Conservation (phyloP, 2,797 vertebrate genomes). For the Onychomys arenicola region DNA sequence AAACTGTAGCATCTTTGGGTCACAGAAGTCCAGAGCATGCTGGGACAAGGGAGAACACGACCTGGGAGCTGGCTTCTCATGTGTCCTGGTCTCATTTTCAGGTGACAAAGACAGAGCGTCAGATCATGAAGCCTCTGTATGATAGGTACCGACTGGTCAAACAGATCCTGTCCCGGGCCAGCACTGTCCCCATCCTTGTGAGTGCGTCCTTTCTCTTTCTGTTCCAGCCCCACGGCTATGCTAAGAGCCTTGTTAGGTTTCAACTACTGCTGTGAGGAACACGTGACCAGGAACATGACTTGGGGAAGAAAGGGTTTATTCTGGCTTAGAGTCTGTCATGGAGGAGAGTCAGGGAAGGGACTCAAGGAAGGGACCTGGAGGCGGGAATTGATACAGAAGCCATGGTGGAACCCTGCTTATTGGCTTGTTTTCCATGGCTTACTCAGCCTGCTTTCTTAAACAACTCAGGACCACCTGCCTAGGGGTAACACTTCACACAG, state of each 20-base stretch:
- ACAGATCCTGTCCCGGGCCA: constrained; percentile 97
- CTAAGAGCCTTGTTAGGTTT: not conserved
- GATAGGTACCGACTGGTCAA: constrained; percentile 98
- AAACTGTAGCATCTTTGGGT: not conserved
- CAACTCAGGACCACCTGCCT: not conserved
- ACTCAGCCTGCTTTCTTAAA: not conserved
- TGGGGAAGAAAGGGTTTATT: not conserved
- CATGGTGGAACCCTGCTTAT: not conserved
- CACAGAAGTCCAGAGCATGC: not conserved
- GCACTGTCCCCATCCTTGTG: constrained; percentile 96
- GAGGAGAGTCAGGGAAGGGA: not conserved
- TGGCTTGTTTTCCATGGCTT: not conserved
- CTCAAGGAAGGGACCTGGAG: not conserved
- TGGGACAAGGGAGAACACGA: not conserved
- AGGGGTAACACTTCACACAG: not conserved
- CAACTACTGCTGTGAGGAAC: not conserved
- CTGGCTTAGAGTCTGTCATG: not conserved
- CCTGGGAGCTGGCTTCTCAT: not conserved
- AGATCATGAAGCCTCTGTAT: constrained; percentile 98
- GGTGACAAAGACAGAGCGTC: constrained; percentile 96
- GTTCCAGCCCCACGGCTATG: not conserved
- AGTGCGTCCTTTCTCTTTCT: constrained; percentile 84
- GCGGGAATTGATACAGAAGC: not conserved
- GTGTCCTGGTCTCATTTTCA: constrained; percentile 79
- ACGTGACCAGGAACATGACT: not conserved